A percentile compares a stretch with the other conserved stretches of the same genome.
phyloP scores from a whole-genome alignment of 1,140 invertebrate genomes.

The Platyscapa corneri region DNA sequence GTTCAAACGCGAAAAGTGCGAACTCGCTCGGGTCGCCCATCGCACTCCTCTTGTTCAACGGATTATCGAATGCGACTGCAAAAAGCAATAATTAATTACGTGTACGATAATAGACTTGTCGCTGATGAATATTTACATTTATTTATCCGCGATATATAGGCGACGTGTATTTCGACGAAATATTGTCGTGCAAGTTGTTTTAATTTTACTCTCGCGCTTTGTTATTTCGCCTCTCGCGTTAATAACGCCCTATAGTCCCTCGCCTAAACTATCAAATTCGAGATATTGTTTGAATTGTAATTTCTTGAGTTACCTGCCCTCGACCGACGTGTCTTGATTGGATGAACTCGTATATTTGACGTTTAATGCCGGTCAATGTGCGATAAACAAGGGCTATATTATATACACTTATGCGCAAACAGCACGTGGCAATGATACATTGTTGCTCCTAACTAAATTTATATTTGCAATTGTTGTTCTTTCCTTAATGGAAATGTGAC shows the following conservation, averaged over 20 bases:
- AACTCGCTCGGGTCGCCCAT: not conserved
- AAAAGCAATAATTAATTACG: not conserved
- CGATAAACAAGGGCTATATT: not conserved
- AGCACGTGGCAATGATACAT: not conserved
- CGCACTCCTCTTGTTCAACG: not conserved
- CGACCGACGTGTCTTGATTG: not conserved
- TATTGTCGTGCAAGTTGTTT: not conserved
- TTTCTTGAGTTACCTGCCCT: not conserved
- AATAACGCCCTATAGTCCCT: too few species aligned
- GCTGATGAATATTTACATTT: conserved; percentile 14
- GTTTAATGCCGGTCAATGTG: not conserved
- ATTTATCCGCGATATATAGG: not conserved
- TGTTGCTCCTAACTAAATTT: not conserved
- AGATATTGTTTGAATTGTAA: not conserved
- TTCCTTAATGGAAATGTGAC: not conserved
- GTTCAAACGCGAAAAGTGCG: not conserved
- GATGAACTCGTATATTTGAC: not conserved
- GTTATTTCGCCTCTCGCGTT: not conserved
- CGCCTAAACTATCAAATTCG: not conserved
- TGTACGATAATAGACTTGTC: not conserved
- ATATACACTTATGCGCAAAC: not conserved
- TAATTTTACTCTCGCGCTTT: not conserved
- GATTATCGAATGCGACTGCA: not conserved
- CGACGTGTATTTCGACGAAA: not conserved
- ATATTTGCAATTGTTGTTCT: not conserved